Base-by-base conservation (phyloP, 2,113 vertebrate genomes). In the Antennarius striatus region DNA sequence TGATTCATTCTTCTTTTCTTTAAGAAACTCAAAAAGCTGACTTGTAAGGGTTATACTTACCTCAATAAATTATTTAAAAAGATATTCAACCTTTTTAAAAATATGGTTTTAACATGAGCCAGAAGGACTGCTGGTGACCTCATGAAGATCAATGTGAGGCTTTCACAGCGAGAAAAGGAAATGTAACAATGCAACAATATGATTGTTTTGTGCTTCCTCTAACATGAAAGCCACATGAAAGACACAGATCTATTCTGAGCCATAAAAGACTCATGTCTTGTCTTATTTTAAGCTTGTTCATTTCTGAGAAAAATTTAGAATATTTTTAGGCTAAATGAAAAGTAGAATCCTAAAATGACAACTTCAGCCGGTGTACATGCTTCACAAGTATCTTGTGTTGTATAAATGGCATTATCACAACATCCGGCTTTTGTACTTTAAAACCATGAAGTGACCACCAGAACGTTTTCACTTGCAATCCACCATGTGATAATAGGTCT, bases 171-270 rank as follows among this genome's bases (percentile, higher is more conserved):
- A 88, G 90, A 83, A 55, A 63, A 88, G 91, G 93, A 94, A 92
- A 93, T 92, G 92, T 92, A 92, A 93, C 93, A 94, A 94, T 93
- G 91, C 79, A 94, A 93, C 91, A 93, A 94, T 92, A 91, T 89
- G 85, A 93, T 92, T 93, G 92, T 92, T 92, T 84, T 75, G 82
- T 57, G 81, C 91, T 93, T 93, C 92, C 90, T 91, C 73, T 60
- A 58, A 93, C 91, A 94, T 93, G 91, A 93, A 93, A 93, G 92
- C 80, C 54, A 65, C 59, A 28, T 77, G 73, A 84, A 85, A 84
- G 80, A 84, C 71, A 75, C 74, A 53, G 4, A 17, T 79, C 84
- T 93, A 93, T 94, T 94, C 90, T 88, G 55, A 80, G 82, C 86
- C 90, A 88, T 88, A 86, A 93, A 93, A 93, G 91, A 75, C 80